A percentile compares a stretch with the other conserved stretches of the same genome.
Conservation (phyloP, 2,888 invertebrate species). For the Cantharis lateralis region DNA sequence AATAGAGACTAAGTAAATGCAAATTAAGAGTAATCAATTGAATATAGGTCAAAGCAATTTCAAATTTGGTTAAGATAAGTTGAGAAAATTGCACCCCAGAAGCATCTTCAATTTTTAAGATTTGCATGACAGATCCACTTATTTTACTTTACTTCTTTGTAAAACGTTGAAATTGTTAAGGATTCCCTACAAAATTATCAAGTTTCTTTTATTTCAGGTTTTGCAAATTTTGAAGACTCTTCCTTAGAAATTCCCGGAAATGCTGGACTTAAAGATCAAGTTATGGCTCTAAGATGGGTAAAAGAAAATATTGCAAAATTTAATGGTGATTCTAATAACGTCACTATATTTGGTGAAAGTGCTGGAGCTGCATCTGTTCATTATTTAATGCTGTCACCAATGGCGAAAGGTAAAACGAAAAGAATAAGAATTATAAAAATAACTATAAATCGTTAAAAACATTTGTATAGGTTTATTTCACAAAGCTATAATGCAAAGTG, state of each 20-base stretch:
- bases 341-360: slow-evolving; percentile 58
- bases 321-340: slow-evolving; percentile 55
- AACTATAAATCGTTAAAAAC: not conserved
- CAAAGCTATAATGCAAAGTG: slow-evolving; percentile 50
- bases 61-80: no score
- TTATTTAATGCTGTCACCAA: slow-evolving; percentile 55
- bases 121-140: no score
- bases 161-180: no score
- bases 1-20: no score
- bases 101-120: no score
- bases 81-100: no score
- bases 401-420: slow-evolving; percentile 43
- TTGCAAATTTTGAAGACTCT: slow-evolving; percentile 52
- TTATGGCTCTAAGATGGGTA: slow-evolving; percentile 56
- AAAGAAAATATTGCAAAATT: slow-evolving; percentile 54
- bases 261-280: slow-evolving; percentile 57
- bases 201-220: slow-evolving; percentile 42
- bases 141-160: no score
- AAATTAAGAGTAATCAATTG: no score
- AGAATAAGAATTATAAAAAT: not conserved
- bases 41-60: no score
- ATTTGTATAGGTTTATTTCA: slow-evolving; percentile 43
- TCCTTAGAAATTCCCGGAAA: slow-evolving; percentile 55
- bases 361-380: slow-evolving; percentile 56
- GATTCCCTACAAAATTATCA: no score